Evolutionary conservation across 2,797 vertebrate species (phyloP).

Genomic region (Emydoidea blandingii): DNA sequence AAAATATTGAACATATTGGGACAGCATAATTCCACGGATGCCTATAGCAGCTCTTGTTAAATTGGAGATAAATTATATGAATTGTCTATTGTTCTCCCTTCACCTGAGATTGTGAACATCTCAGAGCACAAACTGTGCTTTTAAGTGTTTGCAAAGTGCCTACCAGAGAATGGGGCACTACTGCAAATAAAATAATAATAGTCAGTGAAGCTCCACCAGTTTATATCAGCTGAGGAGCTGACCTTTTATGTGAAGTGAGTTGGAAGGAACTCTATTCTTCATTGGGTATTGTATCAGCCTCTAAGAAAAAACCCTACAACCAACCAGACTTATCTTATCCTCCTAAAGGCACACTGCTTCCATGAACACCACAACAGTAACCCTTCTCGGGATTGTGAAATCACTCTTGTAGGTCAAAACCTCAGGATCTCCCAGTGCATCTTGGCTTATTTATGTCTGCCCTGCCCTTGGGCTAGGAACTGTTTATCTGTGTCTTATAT

Average conservation of each 20-base stretch:
- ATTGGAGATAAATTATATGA: neutral
- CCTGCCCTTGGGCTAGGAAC: neutral
- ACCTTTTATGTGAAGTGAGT: neutral
- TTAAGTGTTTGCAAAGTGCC: neutral
- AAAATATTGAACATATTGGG: neutral
- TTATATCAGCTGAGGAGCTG: neutral
- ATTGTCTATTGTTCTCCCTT: accelerated
- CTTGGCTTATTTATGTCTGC: neutral
- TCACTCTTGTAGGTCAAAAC: neutral
- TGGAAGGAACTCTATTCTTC: neutral
- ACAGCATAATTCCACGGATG: accelerated
- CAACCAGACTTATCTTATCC: neutral
- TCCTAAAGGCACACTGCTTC: neutral
- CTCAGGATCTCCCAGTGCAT: neutral
- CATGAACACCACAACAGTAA: neutral
- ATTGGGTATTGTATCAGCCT: neutral
- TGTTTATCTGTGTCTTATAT: neutral
- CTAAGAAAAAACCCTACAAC: neutral
- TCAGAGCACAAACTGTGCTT: neutral
- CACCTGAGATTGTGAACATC: neutral
- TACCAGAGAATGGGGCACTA: neutral
- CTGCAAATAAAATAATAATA: neutral
- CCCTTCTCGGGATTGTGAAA: neutral
- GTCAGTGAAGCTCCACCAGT: neutral
- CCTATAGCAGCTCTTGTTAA: neutral